phyloP scores from a whole-genome alignment of 2,888 invertebrate genomes.

The Limnephilus marmoratus region DNA sequence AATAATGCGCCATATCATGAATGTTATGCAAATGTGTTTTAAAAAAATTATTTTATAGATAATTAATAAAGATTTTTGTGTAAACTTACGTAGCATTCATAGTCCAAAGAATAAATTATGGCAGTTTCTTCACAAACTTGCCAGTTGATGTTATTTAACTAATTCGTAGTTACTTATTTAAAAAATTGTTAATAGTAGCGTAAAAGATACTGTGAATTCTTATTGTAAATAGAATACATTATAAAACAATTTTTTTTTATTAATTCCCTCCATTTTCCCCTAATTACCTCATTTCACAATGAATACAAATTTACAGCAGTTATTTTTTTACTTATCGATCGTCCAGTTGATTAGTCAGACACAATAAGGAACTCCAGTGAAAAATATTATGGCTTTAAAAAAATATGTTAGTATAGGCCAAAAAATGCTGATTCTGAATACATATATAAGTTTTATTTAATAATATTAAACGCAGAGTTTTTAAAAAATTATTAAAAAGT shows the following conservation, averaged over 20 bases:
- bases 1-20: background rate
- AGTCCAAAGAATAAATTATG: background rate
- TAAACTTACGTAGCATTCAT: background rate
- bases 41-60: background rate
- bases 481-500: too few relatives aligned
- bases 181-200: background rate
- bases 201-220: background rate
- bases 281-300: background rate
- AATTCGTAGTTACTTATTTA: background rate
- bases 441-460: too few relatives aligned
- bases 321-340: too few relatives aligned
- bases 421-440: too few relatives aligned
- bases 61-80: background rate
- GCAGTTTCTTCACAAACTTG: background rate
- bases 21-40: too few relatives aligned
- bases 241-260: background rate
- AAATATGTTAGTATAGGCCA: too few relatives aligned
- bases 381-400: too few relatives aligned
- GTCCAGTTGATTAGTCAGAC: too few relatives aligned
- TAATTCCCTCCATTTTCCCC: background rate
- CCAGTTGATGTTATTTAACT: background rate
- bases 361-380: too few relatives aligned
- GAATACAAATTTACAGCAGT: too few relatives aligned
- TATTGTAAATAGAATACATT: background rate
- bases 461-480: too few relatives aligned